Evolutionary conservation across 2,797 vertebrate species (phyloP), one percentile per base, ranked within the genome.

Genomic region (Vireo griseus): DNA sequence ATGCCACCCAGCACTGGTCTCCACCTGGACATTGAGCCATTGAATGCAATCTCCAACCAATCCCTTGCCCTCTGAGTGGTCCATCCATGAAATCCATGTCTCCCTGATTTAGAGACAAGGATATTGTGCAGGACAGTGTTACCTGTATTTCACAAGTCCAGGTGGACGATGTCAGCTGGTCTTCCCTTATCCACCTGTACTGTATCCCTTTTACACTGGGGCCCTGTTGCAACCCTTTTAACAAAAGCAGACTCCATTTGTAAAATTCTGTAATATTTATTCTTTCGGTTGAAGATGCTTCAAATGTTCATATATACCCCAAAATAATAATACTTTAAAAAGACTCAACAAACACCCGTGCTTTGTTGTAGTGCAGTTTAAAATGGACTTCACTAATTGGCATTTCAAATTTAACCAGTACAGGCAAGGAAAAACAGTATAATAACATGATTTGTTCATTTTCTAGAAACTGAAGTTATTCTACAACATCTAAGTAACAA

Each of bases 341-440:
- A 58, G 29, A 13, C 2, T 2, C 16, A 54, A 48, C 11, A 54
- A 66, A n/a, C 7, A 31, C 0, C 9, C 51, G 11, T 71, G 4
- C 6, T 68, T 65, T 72, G 33, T 7, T 48, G 18, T 24, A 25
- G 10, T 29, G 6, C 69, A 8, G 55, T 45, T 58, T 74, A 39
- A 71, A 82, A 47, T 40, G 14, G 8, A 81, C 22, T 35, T 4
- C 24, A 51, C 1, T 45, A 90, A 74, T 10, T n/a, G 13, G 3
- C 5, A 20, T 88, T 83, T n/a, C 9, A 69, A 65, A 48, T 57
- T 63, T 76, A 71, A 76, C 44, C 2, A 13, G 5, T 20, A 50
- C 6, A 42, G 47, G 81, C 76, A 65, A 75, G 11, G 19, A 37
- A 51, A 88, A 83, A n/a, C 1, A 6, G 5, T 12, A 13, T 5